Base-by-base conservation (phyloP, 2,888 invertebrate species). In the Chaetogeoica ovagalla region DNA sequence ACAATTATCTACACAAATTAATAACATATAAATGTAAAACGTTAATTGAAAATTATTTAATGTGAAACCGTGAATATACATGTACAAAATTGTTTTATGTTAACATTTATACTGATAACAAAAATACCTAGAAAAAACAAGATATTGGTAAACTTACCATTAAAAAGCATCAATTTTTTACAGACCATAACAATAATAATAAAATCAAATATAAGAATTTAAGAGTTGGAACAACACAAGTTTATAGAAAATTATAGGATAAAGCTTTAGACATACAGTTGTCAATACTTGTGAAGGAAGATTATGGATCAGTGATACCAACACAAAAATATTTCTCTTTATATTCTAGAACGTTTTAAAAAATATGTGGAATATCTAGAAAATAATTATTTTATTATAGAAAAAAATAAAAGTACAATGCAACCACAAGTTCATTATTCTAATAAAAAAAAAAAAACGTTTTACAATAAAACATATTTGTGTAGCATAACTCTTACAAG, bases 281-380 rank as follows among this genome's bases (percentile, higher is more conserved):
- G 75, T 66, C 57, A 66, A 39, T 59, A 74, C 43, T 48, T n/a
- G 30, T 48, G 39, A 9, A 39, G 7, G 23, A 59, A 76, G 68
- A 76, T 68, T n/a, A 76, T 68, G 60, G 17, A 9, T 60, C 68
- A 76, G 68, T 76, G 76, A 68, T 76, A 76, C 76, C 76, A 76
- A 68, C 68, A 75, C n/a, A 60, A 30, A 68, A 60, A 48, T 48
- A 48, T 11, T 13, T 13, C 3, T 48, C 48, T 48, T 13, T 15
- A 11, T 48, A 48, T 13, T 13, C 15, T 11, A 13, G 48, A 48
- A 48, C 15, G 3, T 48, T n/a, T 48, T 48, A 48, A 48, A 3
- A 13, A 48, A 11, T 11, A 48, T 48, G 11, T 13, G 11, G 1
- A 48, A 48, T 48, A 13, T 15, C 13, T 48, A 48, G 30, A 30